Evolutionary conservation across 2,113 vertebrate genomes (phyloP), one percentile per base, ranked within the genome.

Genomic region (Hipposideros armiger): DNA sequence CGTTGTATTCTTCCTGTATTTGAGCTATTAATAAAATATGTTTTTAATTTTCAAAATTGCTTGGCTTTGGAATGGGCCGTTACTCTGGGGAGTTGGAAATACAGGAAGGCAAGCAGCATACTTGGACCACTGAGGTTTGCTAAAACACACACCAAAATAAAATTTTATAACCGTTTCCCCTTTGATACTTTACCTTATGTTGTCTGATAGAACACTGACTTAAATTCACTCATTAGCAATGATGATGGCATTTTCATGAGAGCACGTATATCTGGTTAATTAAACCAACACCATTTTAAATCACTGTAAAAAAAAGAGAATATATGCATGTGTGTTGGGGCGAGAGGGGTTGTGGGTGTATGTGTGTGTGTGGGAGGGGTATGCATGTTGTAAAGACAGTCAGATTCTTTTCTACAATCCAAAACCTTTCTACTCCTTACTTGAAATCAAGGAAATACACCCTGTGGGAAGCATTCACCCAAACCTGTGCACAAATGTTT

Each of bases 1-100:
- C 97, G 91, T 94, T 97, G 98, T 97, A 95, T 98, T 98, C 97
- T 97, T 98, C 97, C 97, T 98, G 96, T 97, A 93, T 97, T 97
- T 95, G 95, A 96, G 96, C 97, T 97, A 98, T 97, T 98, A 97
- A 94, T 95, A 98, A 96, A 97, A 98, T 96, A 97, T 76, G 66
- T 54, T 95, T 98, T 98, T 96, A 92, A 93, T 97, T 98, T 97
- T 97, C 91, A 95, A 87, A 98, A 97, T 96, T 97, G 92, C 94
- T 96, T 97, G 95, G 95, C 96, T 97, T 96, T 87, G 76, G 94
- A 97, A 96, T n/a, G 90, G 97, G 86, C 58, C 82, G 45, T 94
- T 96, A 64, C 96, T 93, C 96, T 93, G n/a, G 94, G 70, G 97
- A 97, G 26, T 0, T 93, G 22, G 78, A 94, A 97, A 90, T 47